Conservation (phyloP, 2,797 vertebrate species). For the Cygnus olor region DNA sequence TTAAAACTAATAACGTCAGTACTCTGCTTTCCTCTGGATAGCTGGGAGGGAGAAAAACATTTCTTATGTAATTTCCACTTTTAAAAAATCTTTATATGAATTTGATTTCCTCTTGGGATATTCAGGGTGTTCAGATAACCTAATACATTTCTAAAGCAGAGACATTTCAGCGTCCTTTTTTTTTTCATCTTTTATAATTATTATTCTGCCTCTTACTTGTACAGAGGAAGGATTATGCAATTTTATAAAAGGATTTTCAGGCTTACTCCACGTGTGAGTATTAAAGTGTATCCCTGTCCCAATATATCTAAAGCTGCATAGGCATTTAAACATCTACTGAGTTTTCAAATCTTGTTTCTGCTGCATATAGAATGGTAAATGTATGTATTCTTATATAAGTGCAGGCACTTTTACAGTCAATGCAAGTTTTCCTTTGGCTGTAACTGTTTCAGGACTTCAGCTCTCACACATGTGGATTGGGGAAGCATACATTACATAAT, state of each 20-base stretch:
- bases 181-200: neutral
- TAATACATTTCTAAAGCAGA: neutral
- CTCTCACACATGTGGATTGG: neutral
- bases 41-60: neutral
- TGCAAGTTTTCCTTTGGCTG: neutral
- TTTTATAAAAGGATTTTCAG: slow-evolving; percentile 5
- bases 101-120: neutral
- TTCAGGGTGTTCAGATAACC: neutral
- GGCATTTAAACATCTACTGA: neutral
- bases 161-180: neutral
- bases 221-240: neutral
- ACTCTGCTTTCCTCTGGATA: neutral
- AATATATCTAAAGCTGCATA: neutral
- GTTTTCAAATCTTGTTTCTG: neutral
- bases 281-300: neutral
- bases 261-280: neutral
- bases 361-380: neutral
- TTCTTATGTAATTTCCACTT: neutral
- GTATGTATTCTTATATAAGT: neutral
- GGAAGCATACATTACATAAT: neutral
- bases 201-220: neutral
- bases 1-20: neutral
- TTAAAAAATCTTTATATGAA: neutral
- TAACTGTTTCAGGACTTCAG: neutral
- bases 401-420: neutral